phyloP scores from a whole-genome alignment of 2,113 vertebrate genomes.

The Centrocercus urophasianus region DNA sequence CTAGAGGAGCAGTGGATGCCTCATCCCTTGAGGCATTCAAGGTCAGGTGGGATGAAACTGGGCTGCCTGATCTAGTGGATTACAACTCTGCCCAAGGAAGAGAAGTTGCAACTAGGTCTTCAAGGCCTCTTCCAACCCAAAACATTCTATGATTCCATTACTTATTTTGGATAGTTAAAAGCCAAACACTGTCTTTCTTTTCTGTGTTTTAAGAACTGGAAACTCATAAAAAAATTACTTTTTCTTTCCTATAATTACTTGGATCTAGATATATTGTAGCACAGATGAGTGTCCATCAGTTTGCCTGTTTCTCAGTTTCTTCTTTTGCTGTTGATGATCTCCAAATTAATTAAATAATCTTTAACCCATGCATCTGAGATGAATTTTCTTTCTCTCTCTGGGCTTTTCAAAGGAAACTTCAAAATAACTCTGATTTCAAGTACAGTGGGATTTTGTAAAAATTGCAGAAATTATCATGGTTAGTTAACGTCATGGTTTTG shows the following conservation, averaged over 20 bases:
- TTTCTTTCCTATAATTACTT: neutral
- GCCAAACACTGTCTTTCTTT: neutral
- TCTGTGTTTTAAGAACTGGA: neutral
- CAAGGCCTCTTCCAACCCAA: no score
- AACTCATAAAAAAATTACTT: neutral
- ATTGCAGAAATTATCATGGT: neutral
- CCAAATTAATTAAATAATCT: constrained; percentile 46
- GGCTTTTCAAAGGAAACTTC: constrained; percentile 3
- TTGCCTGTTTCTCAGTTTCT: neutral
- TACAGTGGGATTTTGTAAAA: neutral
- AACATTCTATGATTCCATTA: no score
- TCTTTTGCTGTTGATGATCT: constrained; percentile 36
- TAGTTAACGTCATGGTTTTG: neutral
- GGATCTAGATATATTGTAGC: neutral
- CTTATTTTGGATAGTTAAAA: neutral
- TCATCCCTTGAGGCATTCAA: no score
- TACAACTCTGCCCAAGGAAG: no score
- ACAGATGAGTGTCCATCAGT: neutral
- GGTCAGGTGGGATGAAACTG: no score
- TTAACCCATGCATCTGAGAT: neutral
- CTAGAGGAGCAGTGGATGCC: no score
- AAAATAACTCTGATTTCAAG: constrained; percentile 43
- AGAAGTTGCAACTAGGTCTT: no score
- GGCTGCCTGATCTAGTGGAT: no score
- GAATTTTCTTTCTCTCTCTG: neutral